phyloP scores from a whole-genome alignment of 1,140 invertebrate species.

The Euura lappo region DNA sequence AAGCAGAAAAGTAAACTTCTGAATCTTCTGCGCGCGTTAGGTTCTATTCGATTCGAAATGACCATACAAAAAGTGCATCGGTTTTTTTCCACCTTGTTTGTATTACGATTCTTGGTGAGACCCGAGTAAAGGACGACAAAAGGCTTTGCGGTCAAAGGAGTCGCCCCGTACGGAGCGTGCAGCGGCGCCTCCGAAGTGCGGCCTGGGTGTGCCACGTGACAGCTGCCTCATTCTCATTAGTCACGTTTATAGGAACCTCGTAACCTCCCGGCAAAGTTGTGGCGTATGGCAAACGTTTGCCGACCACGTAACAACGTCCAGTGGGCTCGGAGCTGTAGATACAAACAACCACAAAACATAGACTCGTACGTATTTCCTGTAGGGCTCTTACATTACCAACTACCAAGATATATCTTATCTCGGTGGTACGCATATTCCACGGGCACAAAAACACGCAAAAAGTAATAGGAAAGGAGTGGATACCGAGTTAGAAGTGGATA shows the following conservation, averaged over 20 bases:
- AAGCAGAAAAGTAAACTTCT: too few relatives aligned
- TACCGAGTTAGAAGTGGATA: not conserved
- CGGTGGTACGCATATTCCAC: too few relatives aligned
- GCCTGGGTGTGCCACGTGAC: conserved; percentile 25
- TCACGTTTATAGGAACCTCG: conserved; percentile 21
- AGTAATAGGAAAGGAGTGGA: not conserved
- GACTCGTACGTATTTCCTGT: conserved; percentile 1
- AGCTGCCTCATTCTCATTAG: conserved; percentile 30
- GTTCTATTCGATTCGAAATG: too few relatives aligned
- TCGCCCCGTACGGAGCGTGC: too few relatives aligned
- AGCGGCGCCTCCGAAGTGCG: not conserved
- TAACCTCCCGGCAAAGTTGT: conserved; percentile 12
- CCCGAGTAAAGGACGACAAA: too few relatives aligned
- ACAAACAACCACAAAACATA: conserved; percentile 3
- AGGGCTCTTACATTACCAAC: not conserved
- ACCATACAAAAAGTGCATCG: too few relatives aligned
- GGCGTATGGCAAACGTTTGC: not conserved
- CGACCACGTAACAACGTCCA: conserved; percentile 15
- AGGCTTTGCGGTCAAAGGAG: too few relatives aligned
- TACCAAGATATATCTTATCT: not conserved
- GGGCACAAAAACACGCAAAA: not conserved
- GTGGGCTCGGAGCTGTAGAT: conserved; percentile 14
- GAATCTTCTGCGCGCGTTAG: too few relatives aligned
- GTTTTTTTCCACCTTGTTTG: too few relatives aligned
- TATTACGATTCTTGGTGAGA: too few relatives aligned